Evolutionary conservation across 2,113 vertebrate genomes (phyloP).

Genomic region (Pachycephala philippinensis): DNA sequence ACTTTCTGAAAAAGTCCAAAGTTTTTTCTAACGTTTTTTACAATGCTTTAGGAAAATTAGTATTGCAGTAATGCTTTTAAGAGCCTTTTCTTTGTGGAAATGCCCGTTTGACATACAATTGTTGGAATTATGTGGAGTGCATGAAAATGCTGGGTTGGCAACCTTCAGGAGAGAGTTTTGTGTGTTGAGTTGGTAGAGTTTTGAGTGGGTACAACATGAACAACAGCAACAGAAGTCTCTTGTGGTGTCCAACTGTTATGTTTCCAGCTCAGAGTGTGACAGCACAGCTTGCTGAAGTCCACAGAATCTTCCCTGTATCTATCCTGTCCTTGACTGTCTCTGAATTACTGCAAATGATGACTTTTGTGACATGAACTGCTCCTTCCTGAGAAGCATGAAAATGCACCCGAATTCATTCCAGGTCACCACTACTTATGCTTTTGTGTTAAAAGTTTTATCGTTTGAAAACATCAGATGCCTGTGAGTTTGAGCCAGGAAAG

Average conservation of each 20-base stretch:
- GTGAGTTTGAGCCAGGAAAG: neutral
- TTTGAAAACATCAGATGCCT: neutral
- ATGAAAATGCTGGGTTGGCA: neutral
- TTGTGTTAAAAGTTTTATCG: neutral
- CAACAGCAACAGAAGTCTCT: neutral
- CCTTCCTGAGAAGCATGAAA: neutral
- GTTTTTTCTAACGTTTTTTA: neutral
- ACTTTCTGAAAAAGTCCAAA: neutral
- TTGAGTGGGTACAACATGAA: neutral
- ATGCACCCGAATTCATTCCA: neutral
- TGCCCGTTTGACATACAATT: neutral
- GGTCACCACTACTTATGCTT: neutral
- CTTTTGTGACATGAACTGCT: neutral
- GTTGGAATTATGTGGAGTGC: neutral
- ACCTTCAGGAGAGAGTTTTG: neutral
- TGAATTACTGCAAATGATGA: neutral
- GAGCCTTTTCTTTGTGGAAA: neutral
- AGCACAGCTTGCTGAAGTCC: neutral
- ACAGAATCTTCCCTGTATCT: neutral
- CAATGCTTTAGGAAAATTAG: neutral
- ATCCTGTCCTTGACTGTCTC: neutral
- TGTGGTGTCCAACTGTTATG: fast-evolving
- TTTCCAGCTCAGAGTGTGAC: neutral
- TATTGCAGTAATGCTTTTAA: neutral
- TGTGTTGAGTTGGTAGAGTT: neutral